Percentiles rank a stretch among this genome's conserved stretches.
phyloP scores from a whole-genome alignment of 2,888 invertebrate species.

The Drosophila picticornis region DNA sequence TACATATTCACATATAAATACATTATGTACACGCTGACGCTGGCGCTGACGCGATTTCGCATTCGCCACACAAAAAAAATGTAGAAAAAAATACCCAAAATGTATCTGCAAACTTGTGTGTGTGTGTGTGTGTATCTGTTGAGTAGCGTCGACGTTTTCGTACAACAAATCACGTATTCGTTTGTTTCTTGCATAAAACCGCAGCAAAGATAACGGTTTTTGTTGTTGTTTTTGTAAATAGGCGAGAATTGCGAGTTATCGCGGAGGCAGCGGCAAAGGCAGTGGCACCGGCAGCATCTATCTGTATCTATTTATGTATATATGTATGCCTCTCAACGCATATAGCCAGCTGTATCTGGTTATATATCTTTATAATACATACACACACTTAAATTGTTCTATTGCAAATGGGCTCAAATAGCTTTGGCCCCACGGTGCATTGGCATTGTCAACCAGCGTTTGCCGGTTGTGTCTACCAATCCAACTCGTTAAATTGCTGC shows the following conservation, averaged over 20 bases:
- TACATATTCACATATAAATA: constrained; percentile 19
- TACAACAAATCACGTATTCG: constrained; percentile 62
- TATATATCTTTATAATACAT: not conserved
- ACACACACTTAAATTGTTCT: constrained; percentile 43
- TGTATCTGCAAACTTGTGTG: constrained; percentile 24
- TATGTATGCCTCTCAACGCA: not conserved
- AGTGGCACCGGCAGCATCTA: not conserved
- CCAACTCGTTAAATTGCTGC: constrained; percentile 30
- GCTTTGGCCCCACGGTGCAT: constrained; percentile 33
- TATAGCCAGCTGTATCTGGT: constrained; percentile 21
- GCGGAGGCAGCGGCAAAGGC: not conserved
- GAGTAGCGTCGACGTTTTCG: constrained; percentile 25
- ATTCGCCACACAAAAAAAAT: constrained; percentile 23
- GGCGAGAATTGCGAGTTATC: constrained; percentile 26
- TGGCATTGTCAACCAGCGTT: constrained; percentile 32
- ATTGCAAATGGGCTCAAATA: constrained; percentile 56
- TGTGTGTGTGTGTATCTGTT: constrained; percentile 22
- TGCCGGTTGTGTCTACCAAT: constrained; percentile 1
- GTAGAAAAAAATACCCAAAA: constrained; percentile 15
- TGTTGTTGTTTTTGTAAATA: constrained; percentile 5
- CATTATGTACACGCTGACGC: constrained; percentile 36
- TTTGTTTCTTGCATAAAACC: constrained; percentile 62
- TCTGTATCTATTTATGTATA: not conserved
- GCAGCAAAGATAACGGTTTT: constrained; percentile 58
- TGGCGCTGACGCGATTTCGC: constrained; percentile 18